Conservation (phyloP, 2,113 vertebrate genomes). For the Eonycteris spelaea region DNA sequence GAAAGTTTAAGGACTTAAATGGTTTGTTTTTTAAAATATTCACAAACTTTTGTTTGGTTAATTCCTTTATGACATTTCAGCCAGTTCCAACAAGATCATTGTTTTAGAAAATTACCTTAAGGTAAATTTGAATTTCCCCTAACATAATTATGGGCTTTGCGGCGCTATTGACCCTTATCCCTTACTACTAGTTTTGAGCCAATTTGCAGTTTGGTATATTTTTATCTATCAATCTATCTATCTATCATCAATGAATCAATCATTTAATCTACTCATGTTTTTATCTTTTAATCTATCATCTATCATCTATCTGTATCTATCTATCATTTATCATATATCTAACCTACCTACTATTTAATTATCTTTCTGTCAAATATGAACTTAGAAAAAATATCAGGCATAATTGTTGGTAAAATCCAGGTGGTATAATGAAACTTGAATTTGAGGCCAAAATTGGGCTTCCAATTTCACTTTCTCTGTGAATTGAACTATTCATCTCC, state of each 20-base stretch:
- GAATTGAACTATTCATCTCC: neutral
- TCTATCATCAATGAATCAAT: too few relatives aligned
- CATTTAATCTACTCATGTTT: too few relatives aligned
- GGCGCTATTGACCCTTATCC: neutral
- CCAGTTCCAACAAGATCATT: neutral
- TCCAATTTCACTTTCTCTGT: neutral
- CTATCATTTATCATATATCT: too few relatives aligned
- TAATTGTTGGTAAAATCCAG: neutral
- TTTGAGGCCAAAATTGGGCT: neutral
- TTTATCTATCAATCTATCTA: neutral
- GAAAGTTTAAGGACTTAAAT: neutral
- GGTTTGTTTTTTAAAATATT: neutral
- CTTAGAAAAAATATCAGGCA: neutral
- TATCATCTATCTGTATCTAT: neutral
- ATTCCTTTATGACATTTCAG: neutral
- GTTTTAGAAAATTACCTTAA: constrained; percentile 23
- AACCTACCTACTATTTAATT: too few relatives aligned
- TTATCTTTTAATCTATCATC: too few relatives aligned
- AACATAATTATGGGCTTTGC: neutral
- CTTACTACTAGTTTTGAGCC: neutral
- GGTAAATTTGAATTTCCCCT: neutral
- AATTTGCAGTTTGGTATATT: neutral
- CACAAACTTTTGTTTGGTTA: neutral
- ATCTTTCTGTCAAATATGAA: neutral
- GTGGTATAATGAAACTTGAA: neutral